phyloP scores from a whole-genome alignment of 2,113 vertebrate genomes.

The Martes martes region DNA sequence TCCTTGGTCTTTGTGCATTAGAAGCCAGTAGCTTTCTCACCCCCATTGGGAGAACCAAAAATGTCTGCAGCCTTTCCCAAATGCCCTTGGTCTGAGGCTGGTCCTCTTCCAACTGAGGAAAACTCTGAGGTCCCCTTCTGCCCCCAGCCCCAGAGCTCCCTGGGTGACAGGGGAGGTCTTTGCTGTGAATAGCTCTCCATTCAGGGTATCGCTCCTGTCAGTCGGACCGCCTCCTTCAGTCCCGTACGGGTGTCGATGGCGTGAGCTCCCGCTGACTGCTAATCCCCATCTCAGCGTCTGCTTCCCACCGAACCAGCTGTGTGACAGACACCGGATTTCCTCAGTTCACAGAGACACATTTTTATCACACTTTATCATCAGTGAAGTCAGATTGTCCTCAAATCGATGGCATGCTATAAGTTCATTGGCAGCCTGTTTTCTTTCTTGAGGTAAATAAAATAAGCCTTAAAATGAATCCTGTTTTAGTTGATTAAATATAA shows the following conservation, averaged over 20 bases:
- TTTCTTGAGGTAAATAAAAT: neutral
- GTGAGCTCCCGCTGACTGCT: fast-evolving
- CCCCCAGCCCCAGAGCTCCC: no score
- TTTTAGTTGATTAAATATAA: neutral
- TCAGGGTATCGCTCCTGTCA: neutral
- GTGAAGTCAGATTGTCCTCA: neutral
- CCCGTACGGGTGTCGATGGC: fast-evolving
- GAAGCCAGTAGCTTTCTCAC: no score
- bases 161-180: neutral
- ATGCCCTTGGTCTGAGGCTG: neutral
- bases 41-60: neutral
- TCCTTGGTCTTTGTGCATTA: neutral
- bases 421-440: neutral
- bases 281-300: neutral
- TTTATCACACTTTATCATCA: neutral
- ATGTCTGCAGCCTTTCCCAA: neutral
- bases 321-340: neutral
- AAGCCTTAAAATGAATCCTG: neutral
- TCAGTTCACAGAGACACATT: neutral
- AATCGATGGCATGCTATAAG: neutral
- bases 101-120: neutral
- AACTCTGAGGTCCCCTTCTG: no score
- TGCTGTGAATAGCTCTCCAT: neutral
- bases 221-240: neutral
- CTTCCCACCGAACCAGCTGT: neutral